phyloP scores from a whole-genome alignment of 2,888 invertebrate genomes.

The Tholera decimalis region DNA sequence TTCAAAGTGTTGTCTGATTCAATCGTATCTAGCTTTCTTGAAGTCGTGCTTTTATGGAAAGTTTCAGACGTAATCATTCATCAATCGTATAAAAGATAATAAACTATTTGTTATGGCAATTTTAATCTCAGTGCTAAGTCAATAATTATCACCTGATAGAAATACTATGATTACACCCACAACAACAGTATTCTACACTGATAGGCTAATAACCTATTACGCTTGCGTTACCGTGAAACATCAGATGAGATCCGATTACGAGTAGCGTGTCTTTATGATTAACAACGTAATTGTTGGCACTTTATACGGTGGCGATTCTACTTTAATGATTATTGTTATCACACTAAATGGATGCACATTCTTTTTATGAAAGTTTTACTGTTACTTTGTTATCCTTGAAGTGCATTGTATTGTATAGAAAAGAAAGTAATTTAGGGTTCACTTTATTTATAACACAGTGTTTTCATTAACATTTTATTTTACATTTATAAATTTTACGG shows the following conservation, averaged over 20 bases:
- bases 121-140: not conserved
- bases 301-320: constrained; percentile 17
- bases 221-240: constrained; percentile 24
- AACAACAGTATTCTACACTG: constrained; percentile 8
- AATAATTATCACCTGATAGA: constrained; percentile 28
- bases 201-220: constrained; percentile 39
- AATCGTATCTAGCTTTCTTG: too few relatives aligned
- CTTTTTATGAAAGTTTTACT: constrained; percentile 49
- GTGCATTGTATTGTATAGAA: not conserved
- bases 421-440: too few relatives aligned
- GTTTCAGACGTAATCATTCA: too few relatives aligned
- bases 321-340: constrained; percentile 50
- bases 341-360: constrained; percentile 45
- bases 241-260: constrained; percentile 39
- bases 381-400: not conserved
- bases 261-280: constrained; percentile 21
- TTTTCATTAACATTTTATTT: too few relatives aligned
- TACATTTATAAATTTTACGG: too few relatives aligned
- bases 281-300: constrained; percentile 34
- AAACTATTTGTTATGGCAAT: too few relatives aligned
- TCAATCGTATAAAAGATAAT: too few relatives aligned
- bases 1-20: too few relatives aligned
- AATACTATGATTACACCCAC: not conserved
- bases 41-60: too few relatives aligned
- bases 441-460: too few relatives aligned